Evolutionary conservation across 2,113 vertebrate species (phyloP).

Genomic region (Struthio camelus): DNA sequence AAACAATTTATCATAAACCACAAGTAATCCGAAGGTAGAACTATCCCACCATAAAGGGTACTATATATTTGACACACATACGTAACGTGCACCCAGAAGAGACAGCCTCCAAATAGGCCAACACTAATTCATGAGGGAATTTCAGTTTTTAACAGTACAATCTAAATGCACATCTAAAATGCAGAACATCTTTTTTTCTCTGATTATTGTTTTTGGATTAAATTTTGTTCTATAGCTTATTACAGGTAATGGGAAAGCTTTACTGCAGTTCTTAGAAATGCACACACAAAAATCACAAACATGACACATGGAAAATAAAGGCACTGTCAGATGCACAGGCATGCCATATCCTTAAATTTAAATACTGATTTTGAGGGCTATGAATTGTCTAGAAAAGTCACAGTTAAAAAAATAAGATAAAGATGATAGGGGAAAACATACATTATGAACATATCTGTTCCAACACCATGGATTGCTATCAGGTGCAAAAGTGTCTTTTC

Average conservation of each 20-base stretch:
- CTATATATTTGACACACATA: background rate
- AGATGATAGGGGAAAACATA: background rate
- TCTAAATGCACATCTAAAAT: background rate
- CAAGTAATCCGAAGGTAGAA: background rate
- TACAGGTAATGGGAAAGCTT: background rate
- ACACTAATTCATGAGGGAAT: background rate
- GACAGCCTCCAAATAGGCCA: background rate
- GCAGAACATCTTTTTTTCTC: background rate
- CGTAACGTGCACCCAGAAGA: background rate
- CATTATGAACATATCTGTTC: background rate
- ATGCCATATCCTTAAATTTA: background rate
- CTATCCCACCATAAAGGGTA: background rate
- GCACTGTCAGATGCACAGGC: background rate
- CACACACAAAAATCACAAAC: background rate
- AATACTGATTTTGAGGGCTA: background rate
- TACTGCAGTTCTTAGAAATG: background rate
- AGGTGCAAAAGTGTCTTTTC: background rate
- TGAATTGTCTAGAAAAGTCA: background rate
- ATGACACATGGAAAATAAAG: background rate
- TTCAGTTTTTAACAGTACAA: background rate
- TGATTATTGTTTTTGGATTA: background rate
- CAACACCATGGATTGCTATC: background rate
- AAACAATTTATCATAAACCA: background rate
- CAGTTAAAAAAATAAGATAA: background rate
- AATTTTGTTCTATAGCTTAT: background rate